Evolutionary conservation across 2,113 vertebrate species (phyloP), one percentile per base, ranked within the genome.

Genomic region (Pseudois nayaur): DNA sequence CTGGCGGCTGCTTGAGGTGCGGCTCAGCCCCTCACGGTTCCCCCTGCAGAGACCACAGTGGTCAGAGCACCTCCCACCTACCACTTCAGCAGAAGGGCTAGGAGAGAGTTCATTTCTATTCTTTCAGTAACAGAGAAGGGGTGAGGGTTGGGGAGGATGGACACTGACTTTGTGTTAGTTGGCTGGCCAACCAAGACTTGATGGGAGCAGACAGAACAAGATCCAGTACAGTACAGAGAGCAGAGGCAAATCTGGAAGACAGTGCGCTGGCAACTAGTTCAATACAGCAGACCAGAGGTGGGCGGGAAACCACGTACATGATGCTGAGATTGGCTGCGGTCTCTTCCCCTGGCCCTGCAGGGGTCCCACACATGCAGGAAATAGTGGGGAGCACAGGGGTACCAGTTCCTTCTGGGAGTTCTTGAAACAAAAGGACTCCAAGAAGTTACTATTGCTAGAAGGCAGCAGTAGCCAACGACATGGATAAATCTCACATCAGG

Each of bases 1-100:
- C 98, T 99, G 99, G 62, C 99, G 99, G 98, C 99, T 99, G 98
- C 99, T 99, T 0, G 99, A 99, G 54, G 99, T 99, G 54, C 99
- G 98, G 97, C 99, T 99, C 97, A 99, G 99, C 97, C 99, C 99
- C 8, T 99, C 99, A 50, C 99, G 98, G 98, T 99, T 99, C 52
- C 99, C 99, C 99, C 99, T 99, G 99, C 29, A 57, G 96, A 97
- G 94, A 98, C 0, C 87, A 8, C 78, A 97, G 74, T 27, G 88
- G 96, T 98, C 97, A 98, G 98, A 97, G 91, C 27, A 85, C 87
- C 96, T 89, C 97, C 93, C 91, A 96, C 89, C 95, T 79, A 94
- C 93, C 94, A 97, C 87, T 95, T 97, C 31, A 55, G 83, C 43
- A 96, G 78, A 95, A 98, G 93, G 87, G 95, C 96, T 91, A 87